Conservation (phyloP, 2,888 invertebrate species). For the Zaprionus lineosus region DNA sequence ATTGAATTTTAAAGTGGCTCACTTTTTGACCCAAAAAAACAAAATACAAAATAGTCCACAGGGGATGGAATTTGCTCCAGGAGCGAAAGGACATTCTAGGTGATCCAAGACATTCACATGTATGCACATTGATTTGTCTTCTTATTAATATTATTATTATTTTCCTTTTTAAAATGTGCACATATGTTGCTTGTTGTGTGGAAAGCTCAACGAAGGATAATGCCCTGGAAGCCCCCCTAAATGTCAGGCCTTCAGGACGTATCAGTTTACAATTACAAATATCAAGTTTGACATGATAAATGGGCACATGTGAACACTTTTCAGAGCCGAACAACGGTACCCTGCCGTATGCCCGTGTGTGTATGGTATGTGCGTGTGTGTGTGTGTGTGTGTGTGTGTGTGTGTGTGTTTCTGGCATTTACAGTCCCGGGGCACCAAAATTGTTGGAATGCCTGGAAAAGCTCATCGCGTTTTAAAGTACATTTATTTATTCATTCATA, state of each 20-base stretch:
- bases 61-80: too few relatives aligned
- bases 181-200: constrained; percentile 57
- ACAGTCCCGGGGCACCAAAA: constrained; percentile 15
- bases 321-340: constrained; percentile 25
- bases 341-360: constrained; percentile 13
- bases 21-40: constrained; percentile 41
- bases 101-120: too few relatives aligned
- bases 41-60: constrained; percentile 9
- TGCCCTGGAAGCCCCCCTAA: constrained; percentile 9
- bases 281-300: constrained; percentile 75
- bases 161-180: constrained; percentile 56
- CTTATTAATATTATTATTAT: constrained; percentile 2
- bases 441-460: background rate
- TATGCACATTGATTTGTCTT: constrained; percentile 28
- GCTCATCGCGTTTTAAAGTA: background rate
- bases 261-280: constrained; percentile 78
- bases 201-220: constrained; percentile 48
- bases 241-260: constrained; percentile 58
- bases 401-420: constrained; percentile 49
- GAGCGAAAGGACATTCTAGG: too few relatives aligned
- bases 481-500: too few relatives aligned
- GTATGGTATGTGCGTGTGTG: too few relatives aligned
- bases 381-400: too few relatives aligned
- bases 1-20: constrained; percentile 71
- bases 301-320: constrained; percentile 69